phyloP scores from a whole-genome alignment of 2,797 vertebrate species.

The Phalloptychus januarius region DNA sequence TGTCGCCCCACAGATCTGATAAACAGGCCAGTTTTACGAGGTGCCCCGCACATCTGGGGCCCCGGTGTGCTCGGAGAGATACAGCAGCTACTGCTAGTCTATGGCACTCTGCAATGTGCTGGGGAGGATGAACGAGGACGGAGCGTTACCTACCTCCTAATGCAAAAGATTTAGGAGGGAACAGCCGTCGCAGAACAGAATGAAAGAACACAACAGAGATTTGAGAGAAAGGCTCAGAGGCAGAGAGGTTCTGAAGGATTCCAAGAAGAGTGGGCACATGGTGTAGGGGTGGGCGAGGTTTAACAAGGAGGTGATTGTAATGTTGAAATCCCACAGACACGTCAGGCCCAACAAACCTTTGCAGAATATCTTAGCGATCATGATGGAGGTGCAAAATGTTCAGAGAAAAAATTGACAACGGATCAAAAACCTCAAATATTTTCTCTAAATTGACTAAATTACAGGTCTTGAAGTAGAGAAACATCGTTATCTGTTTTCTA shows the following conservation, averaged over 20 bases:
- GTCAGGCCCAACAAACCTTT: not conserved
- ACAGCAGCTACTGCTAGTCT: conserved; percentile 50
- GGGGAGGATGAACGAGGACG: conserved; percentile 63
- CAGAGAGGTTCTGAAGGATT: conserved; percentile 36
- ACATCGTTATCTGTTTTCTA: not conserved
- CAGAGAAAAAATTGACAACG: not conserved
- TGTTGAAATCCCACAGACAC: not conserved
- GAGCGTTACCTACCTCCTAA: conserved; percentile 90
- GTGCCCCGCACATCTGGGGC: conserved; percentile 55
- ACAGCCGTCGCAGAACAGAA: conserved; percentile 92
- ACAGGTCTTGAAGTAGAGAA: not conserved
- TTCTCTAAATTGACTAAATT: not conserved
- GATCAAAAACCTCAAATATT: not conserved
- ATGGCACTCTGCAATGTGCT: conserved; percentile 38
- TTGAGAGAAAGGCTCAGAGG: conserved; percentile 41
- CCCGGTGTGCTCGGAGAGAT: conserved; percentile 21
- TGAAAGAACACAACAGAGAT: conserved; percentile 73
- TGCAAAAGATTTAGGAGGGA: conserved; percentile 86
- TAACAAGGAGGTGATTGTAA: not conserved
- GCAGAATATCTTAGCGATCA: conserved; percentile 7
- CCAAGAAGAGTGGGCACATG: conserved; percentile 71
- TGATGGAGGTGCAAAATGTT: conserved; percentile 21
- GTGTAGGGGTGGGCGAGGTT: conserved; percentile 5
- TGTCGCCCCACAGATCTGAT: conserved; percentile 21
- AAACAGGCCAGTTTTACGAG: conserved; percentile 62